Evolutionary conservation across 2,888 invertebrate genomes (phyloP).

Genomic region (Griposia aprilina): DNA sequence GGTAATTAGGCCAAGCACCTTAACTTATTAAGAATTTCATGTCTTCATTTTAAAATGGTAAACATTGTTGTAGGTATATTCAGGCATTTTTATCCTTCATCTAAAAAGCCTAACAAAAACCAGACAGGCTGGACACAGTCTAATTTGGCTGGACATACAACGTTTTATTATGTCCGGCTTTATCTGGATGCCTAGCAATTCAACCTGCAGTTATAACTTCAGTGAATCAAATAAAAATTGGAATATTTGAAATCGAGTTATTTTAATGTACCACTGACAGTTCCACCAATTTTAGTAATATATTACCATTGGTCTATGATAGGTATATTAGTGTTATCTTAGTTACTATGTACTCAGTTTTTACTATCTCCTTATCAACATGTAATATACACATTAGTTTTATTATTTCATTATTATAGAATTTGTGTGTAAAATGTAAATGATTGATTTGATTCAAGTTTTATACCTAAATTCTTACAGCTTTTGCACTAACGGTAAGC

Average conservation of each 20-base stretch:
- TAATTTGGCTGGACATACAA: neutral
- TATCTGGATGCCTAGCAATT: neutral
- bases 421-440: neutral
- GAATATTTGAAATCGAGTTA: neutral
- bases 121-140: neutral
- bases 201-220: too few species aligned
- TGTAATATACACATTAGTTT: neutral
- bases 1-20: too few species aligned
- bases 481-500: neutral
- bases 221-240: neutral
- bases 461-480: neutral
- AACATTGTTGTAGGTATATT: neutral
- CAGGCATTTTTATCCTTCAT: neutral
- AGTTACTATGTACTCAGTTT: neutral
- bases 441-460: neutral
- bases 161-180: too few species aligned
- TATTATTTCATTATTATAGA: neutral
- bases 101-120: neutral
- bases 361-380: slow-evolving; percentile 19
- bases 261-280: too few species aligned
- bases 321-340: slow-evolving; percentile 5
- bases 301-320: neutral
- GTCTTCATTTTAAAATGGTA: neutral
- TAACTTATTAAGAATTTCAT: neutral
- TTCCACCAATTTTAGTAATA: neutral